Base-by-base conservation (phyloP, 2,113 vertebrate genomes). In the Pollimyrus isidori region DNA sequence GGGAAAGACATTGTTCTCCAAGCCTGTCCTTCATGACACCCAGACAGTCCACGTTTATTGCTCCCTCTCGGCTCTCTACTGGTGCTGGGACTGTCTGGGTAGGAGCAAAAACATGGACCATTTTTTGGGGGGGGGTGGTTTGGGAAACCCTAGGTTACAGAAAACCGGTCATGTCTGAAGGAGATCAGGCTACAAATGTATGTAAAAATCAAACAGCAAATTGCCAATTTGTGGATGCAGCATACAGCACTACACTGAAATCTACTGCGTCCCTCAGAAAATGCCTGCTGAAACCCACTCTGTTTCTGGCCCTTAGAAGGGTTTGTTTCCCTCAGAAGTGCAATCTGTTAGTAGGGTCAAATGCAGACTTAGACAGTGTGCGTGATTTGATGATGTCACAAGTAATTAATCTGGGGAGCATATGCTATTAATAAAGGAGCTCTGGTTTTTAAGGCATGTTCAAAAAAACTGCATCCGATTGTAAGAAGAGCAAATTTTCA, bases 401-500 rank as follows among this genome's bases (percentile, higher is more conserved):
- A 52, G 84, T 35, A 19, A 39, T 26, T 56, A 56, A 56, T 87
- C 50, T 56, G n/a, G 3, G 50, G 50, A 39, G n/a, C 73, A 19
- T 80, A 80, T 80, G 73, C 35, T 42, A 19, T 42, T 80, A 80
- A 42, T 80, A 3, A 42, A 80, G 13, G 35, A 30, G 73, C 15
- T 17, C 30, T 53, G 11, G 35, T 56, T 11, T 52, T 19, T 91
- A 80, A 42, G 35, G 92, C 90, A 90, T 92, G 49, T 88, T 90
- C 91, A 92, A 92, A 91, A 91, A 53, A 69, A 93, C 93, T 91
- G 56, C 69, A 88, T 88, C 45, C 26, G 3, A 53, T 45, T 53
- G 50, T 45, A 23, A 46, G n/a, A 65, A n/a, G 13, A 45, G 39
- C n/a, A 53, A 17, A 45, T 45, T 93, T 94, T 92, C 92, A 93